Evolutionary conservation across 2,113 vertebrate genomes (phyloP).

Genomic region (Apus apus): DNA sequence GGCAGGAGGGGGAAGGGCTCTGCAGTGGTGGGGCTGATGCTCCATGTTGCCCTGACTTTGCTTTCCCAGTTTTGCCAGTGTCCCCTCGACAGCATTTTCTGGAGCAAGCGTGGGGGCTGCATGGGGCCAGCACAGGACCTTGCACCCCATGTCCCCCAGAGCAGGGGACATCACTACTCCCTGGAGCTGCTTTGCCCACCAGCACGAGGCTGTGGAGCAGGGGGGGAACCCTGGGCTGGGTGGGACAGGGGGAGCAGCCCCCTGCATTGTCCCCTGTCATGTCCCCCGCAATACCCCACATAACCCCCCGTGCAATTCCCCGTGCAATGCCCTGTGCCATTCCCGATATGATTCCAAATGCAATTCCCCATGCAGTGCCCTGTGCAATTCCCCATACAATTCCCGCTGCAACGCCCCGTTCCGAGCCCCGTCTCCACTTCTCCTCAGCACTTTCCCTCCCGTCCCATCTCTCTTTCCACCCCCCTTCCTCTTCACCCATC

Average conservation of each 20-base stretch:
- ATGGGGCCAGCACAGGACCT: too few species aligned
- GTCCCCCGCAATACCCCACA: too few species aligned
- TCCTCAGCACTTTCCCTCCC: background rate
- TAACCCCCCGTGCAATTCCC: too few species aligned
- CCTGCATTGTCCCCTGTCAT: background rate
- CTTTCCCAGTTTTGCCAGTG: background rate
- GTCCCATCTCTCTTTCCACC: background rate
- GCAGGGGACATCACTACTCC: background rate
- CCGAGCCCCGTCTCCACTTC: background rate
- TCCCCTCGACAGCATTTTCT: too few species aligned
- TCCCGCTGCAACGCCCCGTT: fast-evolving
- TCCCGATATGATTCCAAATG: background rate
- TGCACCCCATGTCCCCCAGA: background rate
- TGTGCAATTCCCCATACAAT: fast-evolving
- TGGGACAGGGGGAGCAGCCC: background rate
- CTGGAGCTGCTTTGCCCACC: background rate
- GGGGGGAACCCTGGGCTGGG: background rate
- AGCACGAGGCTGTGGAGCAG: background rate
- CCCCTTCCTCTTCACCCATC: background rate
- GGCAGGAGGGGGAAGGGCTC: background rate
- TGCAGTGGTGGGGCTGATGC: background rate
- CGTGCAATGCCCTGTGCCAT: too few species aligned
- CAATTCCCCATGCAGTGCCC: background rate
- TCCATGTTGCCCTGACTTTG: background rate
- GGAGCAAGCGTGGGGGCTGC: background rate